Evolutionary conservation across 2,888 invertebrate species (phyloP).

Genomic region (Campopleginae sp.): DNA sequence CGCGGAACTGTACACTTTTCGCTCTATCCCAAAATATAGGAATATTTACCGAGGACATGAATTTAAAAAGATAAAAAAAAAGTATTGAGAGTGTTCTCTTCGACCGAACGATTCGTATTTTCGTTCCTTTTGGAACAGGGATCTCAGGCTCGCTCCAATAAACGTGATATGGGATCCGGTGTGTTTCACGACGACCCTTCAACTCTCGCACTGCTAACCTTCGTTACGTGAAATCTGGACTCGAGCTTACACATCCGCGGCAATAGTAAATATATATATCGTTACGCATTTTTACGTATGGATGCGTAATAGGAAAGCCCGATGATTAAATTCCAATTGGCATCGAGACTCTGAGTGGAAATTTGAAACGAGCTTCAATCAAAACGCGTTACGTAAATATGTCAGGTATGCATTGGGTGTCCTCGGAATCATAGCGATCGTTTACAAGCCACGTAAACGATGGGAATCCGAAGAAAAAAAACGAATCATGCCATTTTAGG

Average conservation of each 20-base stretch:
- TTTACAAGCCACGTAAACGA: not conserved
- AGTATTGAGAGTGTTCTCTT: not conserved
- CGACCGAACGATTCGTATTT: slow-evolving; percentile 29
- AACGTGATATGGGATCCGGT: slow-evolving; percentile 42
- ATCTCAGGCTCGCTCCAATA: slow-evolving; percentile 33
- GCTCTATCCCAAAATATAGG: not conserved
- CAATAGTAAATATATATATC: not conserved
- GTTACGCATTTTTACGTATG: not conserved
- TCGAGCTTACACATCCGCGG: slow-evolving; percentile 29
- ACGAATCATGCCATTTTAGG: not conserved
- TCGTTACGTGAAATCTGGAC: slow-evolving; percentile 44
- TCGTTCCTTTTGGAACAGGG: slow-evolving; percentile 22
- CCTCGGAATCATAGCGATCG: not conserved
- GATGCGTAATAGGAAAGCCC: slow-evolving; percentile 37
- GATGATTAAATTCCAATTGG: slow-evolving; percentile 56
- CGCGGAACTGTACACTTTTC: slow-evolving; percentile 22
- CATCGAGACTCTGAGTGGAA: slow-evolving; percentile 27
- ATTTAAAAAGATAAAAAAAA: not conserved
- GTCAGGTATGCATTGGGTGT: not conserved
- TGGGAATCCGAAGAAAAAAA: not conserved
- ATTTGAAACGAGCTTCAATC: slow-evolving; percentile 28
- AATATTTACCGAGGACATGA: slow-evolving; percentile 1
- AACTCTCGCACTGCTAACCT: not conserved
- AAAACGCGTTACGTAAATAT: slow-evolving; percentile 27
- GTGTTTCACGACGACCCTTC: slow-evolving; percentile 13